Evolutionary conservation across 1,140 invertebrate species (phyloP).

Genomic region (Lutraria rhynchaena): DNA sequence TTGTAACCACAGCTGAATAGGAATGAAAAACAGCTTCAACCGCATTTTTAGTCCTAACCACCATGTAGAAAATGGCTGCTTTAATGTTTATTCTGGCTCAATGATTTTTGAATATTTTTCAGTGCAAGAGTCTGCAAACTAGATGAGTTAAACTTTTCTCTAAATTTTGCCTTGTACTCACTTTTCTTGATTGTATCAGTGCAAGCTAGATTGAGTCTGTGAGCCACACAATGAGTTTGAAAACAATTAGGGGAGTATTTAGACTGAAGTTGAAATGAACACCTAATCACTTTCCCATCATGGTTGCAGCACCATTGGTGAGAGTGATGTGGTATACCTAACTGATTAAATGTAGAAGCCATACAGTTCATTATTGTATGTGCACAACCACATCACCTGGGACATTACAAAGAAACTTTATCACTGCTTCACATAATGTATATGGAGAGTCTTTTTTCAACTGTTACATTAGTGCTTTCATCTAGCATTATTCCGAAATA

Average conservation of each 20-base stretch:
- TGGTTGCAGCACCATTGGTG: constrained; percentile 27
- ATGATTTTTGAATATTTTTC: constrained; percentile 30
- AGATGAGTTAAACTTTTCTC: constrained; percentile 33
- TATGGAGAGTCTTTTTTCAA: constrained; percentile 2
- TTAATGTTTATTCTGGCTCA: constrained; percentile 15
- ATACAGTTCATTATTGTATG: constrained; percentile 8
- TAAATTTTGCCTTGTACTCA: constrained; percentile 23
- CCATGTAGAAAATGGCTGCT: constrained; percentile 16
- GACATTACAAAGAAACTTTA: constrained; percentile 18
- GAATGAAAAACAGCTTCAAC: constrained; percentile 1
- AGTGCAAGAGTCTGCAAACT: too few relatives aligned
- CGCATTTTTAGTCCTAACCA: constrained; percentile 36
- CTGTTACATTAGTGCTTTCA: constrained; percentile 34
- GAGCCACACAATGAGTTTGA: constrained; percentile 19
- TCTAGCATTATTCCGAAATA: constrained; percentile 18
- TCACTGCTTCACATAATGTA: constrained; percentile 6
- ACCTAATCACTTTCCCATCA: constrained; percentile 1
- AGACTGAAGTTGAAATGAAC: constrained; percentile 4
- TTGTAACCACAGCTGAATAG: neutral
- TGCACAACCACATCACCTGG: neutral
- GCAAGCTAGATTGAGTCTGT: constrained; percentile 18
- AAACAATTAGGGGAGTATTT: constrained; percentile 5
- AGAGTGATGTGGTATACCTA: constrained; percentile 2
- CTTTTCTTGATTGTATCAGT: constrained; percentile 27
- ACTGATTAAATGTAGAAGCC: neutral